Percentiles rank a stretch among this genome's conserved stretches.
Evolutionary conservation across 2,113 vertebrate genomes (phyloP).

Genomic region (Atherinomorus stipes): DNA sequence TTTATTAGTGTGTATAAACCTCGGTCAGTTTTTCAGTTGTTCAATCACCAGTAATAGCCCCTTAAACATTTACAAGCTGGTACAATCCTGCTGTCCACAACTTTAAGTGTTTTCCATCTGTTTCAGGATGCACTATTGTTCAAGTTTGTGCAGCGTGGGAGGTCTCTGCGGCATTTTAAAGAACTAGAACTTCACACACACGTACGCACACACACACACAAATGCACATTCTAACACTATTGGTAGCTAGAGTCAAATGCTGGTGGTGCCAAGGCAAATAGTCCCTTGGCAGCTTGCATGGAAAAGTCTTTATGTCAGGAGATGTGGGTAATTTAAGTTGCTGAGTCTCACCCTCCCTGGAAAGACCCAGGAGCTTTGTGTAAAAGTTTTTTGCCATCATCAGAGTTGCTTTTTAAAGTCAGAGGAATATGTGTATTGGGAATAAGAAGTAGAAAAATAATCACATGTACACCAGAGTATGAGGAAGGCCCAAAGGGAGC

Average conservation of each 20-base stretch:
- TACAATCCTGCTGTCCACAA: not conserved
- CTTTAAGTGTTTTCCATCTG: slow-evolving; percentile 37
- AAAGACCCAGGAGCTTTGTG: slow-evolving; percentile 45
- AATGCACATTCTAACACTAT: slow-evolving; percentile 32
- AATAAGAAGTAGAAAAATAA: slow-evolving; percentile 2
- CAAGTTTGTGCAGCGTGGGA: slow-evolving; percentile 62
- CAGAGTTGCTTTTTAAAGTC: slow-evolving; percentile 30
- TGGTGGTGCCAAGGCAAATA: slow-evolving; percentile 70
- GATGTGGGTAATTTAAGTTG: slow-evolving; percentile 53
- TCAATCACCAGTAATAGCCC: slow-evolving; percentile 10
- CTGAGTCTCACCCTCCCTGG: slow-evolving; percentile 28
- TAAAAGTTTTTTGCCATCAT: slow-evolving; percentile 34
- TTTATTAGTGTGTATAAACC: not conserved
- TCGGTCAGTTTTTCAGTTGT: not conserved
- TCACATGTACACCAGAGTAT: not conserved
- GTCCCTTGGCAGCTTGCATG: slow-evolving; percentile 61
- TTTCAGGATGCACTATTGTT: slow-evolving; percentile 43
- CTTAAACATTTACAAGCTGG: not conserved
- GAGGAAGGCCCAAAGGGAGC: slow-evolving; percentile 26
- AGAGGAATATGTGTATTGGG: slow-evolving; percentile 4
- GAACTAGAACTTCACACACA: slow-evolving; percentile 33
- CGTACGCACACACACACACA: slow-evolving; percentile 17
- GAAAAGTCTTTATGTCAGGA: slow-evolving; percentile 63
- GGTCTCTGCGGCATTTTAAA: slow-evolving; percentile 67
- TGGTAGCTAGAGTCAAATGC: slow-evolving; percentile 56